These are phyloP conservation scores for Montipora foliosa DNA, from an alignment of 64 coral and sea anemone genomes.

Conservation along the genomic window DNA sequence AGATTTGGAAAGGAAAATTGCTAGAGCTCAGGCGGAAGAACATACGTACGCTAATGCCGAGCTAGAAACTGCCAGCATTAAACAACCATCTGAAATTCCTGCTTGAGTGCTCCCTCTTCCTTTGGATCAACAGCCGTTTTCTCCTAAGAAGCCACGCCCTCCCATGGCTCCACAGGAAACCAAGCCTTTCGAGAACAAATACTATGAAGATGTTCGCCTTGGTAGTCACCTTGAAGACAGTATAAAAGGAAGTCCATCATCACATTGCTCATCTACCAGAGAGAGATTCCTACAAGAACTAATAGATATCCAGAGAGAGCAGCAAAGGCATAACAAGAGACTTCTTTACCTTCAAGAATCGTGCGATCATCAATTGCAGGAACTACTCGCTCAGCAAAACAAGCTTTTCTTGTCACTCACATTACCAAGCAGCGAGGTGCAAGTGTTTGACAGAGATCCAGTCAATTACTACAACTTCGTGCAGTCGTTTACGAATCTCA, in stretches of 20 bases:
- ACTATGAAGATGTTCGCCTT: not conserved
- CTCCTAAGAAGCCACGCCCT: not conserved
- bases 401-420: constrained; percentile 34
- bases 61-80: not conserved
- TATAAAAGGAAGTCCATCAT: not conserved
- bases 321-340: not conserved
- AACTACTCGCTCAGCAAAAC: constrained; percentile 39
- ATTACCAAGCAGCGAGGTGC: constrained; percentile 41
- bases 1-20: not conserved
- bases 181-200: not conserved
- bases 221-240: not conserved
- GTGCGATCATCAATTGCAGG: not conserved
- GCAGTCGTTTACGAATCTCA: constrained; percentile 53
- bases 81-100: not conserved
- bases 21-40: not conserved
- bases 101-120: not conserved
- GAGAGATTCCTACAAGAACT: not conserved
- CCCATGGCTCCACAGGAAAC: not conserved
- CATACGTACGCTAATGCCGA: not conserved
- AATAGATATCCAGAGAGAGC: constrained; percentile 2
- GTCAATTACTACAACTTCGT: constrained; percentile 59
- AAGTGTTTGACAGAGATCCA: constrained; percentile 41
- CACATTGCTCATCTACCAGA: not conserved
- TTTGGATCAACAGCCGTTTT: not conserved
- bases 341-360: not conserved